Percentiles rank a stretch among this genome's conserved stretches.
Evolutionary conservation across 2,888 invertebrate genomes (phyloP).

Genomic region (Catocala fraxini): DNA sequence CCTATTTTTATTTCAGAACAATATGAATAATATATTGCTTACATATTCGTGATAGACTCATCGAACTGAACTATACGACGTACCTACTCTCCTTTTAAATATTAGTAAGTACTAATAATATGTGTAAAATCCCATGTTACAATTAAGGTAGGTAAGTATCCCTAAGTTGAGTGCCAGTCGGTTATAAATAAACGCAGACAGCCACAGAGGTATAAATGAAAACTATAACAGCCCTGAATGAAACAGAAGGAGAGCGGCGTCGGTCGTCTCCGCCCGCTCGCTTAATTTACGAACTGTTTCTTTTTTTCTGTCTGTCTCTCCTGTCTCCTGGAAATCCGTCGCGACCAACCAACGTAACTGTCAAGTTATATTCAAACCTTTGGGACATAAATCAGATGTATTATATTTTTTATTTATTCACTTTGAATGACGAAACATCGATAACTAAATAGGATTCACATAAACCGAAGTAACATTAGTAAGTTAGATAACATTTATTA

Average conservation of each 20-base stretch:
- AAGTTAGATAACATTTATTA: no score
- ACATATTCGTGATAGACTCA: no score
- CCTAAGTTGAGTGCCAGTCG: neutral
- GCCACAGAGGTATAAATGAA: conserved; percentile 34
- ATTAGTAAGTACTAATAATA: no score
- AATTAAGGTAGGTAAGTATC: neutral
- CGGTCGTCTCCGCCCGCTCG: conserved; percentile 52
- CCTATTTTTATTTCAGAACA: no score
- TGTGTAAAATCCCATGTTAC: no score
- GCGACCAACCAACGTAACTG: conserved; percentile 61
- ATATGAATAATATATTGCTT: no score
- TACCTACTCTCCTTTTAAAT: no score
- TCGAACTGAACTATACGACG: no score
- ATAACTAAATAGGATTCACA: no score
- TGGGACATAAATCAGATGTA: neutral
- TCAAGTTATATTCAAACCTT: conserved; percentile 73
- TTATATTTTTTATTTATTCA: neutral
- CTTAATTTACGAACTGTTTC: conserved; percentile 66
- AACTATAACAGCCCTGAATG: conserved; percentile 62
- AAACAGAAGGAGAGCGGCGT: conserved; percentile 46
- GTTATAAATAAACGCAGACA: conserved; percentile 42
- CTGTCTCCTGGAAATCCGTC: conserved; percentile 79
- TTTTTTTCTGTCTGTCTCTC: conserved; percentile 77
- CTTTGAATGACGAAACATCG: neutral
- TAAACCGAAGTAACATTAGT: no score